Evolutionary conservation across 1,140 invertebrate species (phyloP).

Genomic region (Aphaenogaster ashmeadi): DNA sequence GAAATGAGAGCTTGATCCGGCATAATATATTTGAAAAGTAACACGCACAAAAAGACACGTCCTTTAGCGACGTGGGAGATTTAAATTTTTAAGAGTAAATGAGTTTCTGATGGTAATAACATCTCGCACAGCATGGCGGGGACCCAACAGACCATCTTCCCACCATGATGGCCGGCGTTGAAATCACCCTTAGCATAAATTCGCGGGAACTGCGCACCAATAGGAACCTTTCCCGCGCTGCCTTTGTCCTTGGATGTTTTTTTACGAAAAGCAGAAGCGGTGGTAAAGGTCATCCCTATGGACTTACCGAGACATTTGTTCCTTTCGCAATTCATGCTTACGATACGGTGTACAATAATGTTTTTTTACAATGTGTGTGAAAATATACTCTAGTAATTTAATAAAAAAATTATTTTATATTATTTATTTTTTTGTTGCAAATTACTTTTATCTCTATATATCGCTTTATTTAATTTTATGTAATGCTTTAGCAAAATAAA

Average conservation of each 20-base stretch:
- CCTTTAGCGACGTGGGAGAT: neutral
- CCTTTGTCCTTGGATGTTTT: constrained; percentile 56
- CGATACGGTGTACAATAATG: neutral
- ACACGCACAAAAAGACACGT: neutral
- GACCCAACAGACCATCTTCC: constrained; percentile 57
- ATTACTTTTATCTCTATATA: neutral
- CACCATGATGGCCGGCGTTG: constrained; percentile 76
- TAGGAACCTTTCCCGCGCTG: constrained; percentile 76
- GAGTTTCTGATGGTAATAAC: constrained; percentile 10
- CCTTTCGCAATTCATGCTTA: neutral
- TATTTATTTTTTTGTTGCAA: neutral
- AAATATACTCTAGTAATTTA: neutral
- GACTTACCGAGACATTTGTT: constrained; percentile 28
- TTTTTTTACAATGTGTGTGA: neutral
- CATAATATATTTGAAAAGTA: neutral
- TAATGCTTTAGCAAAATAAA: neutral
- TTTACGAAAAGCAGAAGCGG: constrained; percentile 29
- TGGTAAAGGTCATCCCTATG: constrained; percentile 30
- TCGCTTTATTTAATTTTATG: neutral
- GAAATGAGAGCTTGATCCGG: neutral
- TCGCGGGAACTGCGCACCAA: constrained; percentile 71
- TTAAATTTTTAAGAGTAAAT: constrained; percentile 16
- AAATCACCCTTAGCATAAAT: constrained; percentile 73
- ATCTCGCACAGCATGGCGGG: constrained; percentile 26
- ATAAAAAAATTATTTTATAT: neutral